Evolutionary conservation across 2,888 invertebrate genomes (phyloP), one percentile per base, ranked within the genome.

Genomic region (Melinopterus prodromus): DNA sequence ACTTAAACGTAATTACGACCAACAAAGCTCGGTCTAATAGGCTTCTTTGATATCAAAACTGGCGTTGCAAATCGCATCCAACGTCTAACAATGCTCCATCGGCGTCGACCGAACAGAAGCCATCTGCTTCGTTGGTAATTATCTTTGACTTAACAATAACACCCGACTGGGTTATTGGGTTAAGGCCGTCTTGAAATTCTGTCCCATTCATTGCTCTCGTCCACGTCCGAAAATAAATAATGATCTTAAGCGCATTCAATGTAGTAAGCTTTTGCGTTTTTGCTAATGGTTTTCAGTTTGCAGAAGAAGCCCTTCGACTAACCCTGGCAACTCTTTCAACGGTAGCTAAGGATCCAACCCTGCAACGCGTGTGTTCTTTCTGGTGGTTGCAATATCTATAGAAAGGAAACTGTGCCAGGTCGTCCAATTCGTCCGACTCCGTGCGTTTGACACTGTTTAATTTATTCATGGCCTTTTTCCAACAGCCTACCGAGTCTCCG

Each of bases 91-190:
- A 74, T 36, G 37, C 36, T 36, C 74, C n/a, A 15, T 16, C n/a
- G 35, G 15, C 16, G 35, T 71, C 76, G 36, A 16, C 70, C 78
- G 77, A 77, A 80, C 79, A 79, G 71, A 79, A 70, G 53, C 77
- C 81, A 81, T 81, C 81, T 81, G 82, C 81, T 81, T 81, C 70
- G 69, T 75, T 76, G 74, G 78, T 80, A 81, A 81, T 82, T 80
- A 80, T 81, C 81, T 71, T 75, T 70, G 77, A 80, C 77, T 81
- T 80, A 81, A 81, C 81, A 81, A 81, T 81, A 70, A 78, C 74
- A 35, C n/a, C 36, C 26, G 78, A 79, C 78, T 79, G 81, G 81
- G 81, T 85, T 84, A 84, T 80, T 85, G 79, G 85, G 85, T 85
- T 83, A 85, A 85, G 85, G 85, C 80, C 84, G 80, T 53, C 80